Percentiles rank a stretch among this genome's conserved stretches.
Conservation (phyloP, 2,888 invertebrate species). For the Acleris emargana region DNA sequence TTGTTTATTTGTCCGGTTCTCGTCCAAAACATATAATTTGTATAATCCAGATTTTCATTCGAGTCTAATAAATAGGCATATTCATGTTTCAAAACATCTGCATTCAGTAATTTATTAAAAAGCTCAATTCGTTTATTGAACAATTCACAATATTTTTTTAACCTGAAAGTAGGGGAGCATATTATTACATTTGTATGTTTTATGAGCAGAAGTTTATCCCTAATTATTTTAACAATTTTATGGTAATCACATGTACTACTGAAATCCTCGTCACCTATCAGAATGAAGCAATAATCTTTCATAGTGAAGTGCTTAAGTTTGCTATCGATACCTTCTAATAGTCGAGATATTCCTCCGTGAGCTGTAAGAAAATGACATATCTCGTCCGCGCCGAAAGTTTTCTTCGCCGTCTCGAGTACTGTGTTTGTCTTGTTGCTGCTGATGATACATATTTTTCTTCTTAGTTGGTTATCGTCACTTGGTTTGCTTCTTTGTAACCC, state of each 20-base stretch:
- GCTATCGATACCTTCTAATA: conserved; percentile 1
- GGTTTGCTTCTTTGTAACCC: too few species aligned
- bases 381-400: not conserved
- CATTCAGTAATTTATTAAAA: not conserved
- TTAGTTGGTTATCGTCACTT: too few species aligned
- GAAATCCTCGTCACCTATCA: not conserved
- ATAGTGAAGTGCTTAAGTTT: conserved; percentile 2
- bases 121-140: conserved; percentile 6
- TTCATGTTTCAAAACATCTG: not conserved
- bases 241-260: not conserved
- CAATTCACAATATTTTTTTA: not conserved
- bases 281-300: not conserved
- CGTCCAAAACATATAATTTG: not conserved
- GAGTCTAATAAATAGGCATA: not conserved
- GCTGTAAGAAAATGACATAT: not conserved
- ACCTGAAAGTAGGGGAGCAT: not conserved
- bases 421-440: not conserved
- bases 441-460: not conserved
- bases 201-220: not conserved
- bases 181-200: conserved; percentile 2
- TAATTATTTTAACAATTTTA: not conserved
- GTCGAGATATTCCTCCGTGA: not conserved
- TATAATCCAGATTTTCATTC: not conserved
- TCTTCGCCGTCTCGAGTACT: not conserved
- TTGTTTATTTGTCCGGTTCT: not conserved